Evolutionary conservation across 2,888 invertebrate genomes (phyloP).

Genomic region (Exocentrus adspersus): DNA sequence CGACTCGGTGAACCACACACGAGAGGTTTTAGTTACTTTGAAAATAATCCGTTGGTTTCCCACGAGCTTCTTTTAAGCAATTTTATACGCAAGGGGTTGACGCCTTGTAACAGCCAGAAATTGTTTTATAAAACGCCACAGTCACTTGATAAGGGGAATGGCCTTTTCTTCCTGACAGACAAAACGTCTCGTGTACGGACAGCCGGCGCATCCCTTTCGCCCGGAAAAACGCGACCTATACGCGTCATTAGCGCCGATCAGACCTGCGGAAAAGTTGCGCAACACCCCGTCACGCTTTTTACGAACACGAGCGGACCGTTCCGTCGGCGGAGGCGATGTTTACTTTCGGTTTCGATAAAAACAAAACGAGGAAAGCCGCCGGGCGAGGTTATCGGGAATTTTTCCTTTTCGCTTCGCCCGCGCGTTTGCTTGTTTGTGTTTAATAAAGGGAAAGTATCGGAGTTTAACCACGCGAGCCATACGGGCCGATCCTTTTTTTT

Average conservation of each 20-base stretch:
- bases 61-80: no score
- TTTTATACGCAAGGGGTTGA: no score
- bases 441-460: not conserved
- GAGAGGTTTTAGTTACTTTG: not conserved
- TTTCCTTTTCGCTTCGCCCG: not conserved
- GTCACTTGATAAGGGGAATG: no score
- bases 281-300: not conserved
- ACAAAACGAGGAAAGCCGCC: not conserved
- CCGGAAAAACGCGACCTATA: conserved; percentile 7
- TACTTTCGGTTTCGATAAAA: not conserved
- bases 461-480: not conserved
- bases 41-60: no score
- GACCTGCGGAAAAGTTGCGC: conserved; percentile 5
- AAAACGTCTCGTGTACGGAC: not conserved
- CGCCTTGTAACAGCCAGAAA: no score
- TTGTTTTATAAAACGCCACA: no score
- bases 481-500: no score
- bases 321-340: not conserved
- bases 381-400: not conserved
- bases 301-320: not conserved
- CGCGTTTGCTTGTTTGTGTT: not conserved
- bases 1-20: conserved; percentile 25
- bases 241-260: not conserved
- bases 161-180: not conserved
- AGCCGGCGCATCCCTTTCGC: not conserved